Base-by-base conservation (phyloP, 2,113 vertebrate genomes). In the Ictalurus punctatus region DNA sequence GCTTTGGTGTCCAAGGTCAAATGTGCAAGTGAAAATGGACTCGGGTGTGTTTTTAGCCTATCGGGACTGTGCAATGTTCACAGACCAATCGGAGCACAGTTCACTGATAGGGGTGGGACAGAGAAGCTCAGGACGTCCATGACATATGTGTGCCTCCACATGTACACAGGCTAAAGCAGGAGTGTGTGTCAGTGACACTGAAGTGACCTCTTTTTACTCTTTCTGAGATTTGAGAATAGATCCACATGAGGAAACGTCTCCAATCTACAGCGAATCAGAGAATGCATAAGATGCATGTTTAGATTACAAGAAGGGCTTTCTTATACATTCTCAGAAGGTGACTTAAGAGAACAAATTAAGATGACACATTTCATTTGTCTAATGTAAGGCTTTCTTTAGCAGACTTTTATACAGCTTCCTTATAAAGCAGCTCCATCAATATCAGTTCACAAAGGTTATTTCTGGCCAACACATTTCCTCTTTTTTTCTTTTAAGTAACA, bases 1-100 rank as follows among this genome's bases (percentile, higher is more conserved):
- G 56, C 74, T 78, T 79, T 65, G 8, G 12, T 30, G 19, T 30
- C 80, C 88, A 92, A 94, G 93, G 93, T 94, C 92, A 93, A 58
- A 25, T 6, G 59, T 76, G n/a, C 67, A 25, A 48, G 7, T 84
- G 84, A 80, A 17, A 56, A 65, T 83, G 58, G 16, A 21, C 63
- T 81, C 8, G 48, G 14, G 74, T 61, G 19, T 8, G 2, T 81
- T 0, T 14, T 63, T 81, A 82, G 90, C 91, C 91, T 93, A 82
- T 91, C 76, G 78, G 63, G 54, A 59, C 63, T 40, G 54, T 9
- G 0, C 59, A 86, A 87, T 27, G 82, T 89, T 30, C 17, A 25
- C 67, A 27, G 80, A 65, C 93, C 93, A 92, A 91, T 92, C 89
- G 89, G 88, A 61, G 56, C 13, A 27, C 27, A 10, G 65, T 40